Percentiles rank a stretch among this genome's conserved stretches.
These are phyloP conservation scores for Drosophila virilis DNA, from an alignment of 1,140 invertebrate species.

Conservation along the genomic window DNA sequence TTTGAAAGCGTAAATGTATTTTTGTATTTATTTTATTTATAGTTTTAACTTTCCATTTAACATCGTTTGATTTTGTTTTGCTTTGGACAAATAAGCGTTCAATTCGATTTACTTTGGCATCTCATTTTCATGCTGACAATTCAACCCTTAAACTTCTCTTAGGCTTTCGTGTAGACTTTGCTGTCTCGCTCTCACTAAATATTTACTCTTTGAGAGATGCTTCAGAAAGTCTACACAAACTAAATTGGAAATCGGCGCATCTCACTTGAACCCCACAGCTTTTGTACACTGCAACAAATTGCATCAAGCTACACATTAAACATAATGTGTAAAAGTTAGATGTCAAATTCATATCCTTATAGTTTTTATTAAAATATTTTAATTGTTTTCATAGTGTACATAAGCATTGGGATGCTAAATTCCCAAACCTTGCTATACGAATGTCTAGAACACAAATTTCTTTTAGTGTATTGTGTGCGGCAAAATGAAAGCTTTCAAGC, in stretches of 20 bases:
- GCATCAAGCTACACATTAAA: no score
- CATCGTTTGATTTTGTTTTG: background rate
- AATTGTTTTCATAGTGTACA: no score
- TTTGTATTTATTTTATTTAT: background rate
- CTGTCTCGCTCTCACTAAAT: conserved; percentile 17
- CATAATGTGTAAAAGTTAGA: no score
- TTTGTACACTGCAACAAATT: conserved; percentile 44
- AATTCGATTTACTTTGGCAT: conserved; percentile 33
- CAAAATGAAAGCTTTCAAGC: conserved; percentile 42
- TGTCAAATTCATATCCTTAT: no score
- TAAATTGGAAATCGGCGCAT: conserved; percentile 31
- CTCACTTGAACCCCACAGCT: conserved; percentile 32
- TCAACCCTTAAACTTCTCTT: conserved; percentile 50
- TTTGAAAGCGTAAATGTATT: background rate
- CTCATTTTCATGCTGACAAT: conserved; percentile 18
- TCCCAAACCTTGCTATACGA: no score
- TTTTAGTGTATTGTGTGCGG: conserved; percentile 31
- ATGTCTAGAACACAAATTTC: background rate
- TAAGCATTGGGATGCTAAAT: no score
- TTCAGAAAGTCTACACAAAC: conserved; percentile 51
- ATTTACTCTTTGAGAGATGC: conserved; percentile 17
- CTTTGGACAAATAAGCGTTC: conserved; percentile 18
- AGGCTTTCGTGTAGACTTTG: conserved; percentile 57
- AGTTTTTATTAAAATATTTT: no score
- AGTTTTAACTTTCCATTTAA: background rate